phyloP scores from a whole-genome alignment of 2,797 vertebrate species.

The Streptopelia turtur region DNA sequence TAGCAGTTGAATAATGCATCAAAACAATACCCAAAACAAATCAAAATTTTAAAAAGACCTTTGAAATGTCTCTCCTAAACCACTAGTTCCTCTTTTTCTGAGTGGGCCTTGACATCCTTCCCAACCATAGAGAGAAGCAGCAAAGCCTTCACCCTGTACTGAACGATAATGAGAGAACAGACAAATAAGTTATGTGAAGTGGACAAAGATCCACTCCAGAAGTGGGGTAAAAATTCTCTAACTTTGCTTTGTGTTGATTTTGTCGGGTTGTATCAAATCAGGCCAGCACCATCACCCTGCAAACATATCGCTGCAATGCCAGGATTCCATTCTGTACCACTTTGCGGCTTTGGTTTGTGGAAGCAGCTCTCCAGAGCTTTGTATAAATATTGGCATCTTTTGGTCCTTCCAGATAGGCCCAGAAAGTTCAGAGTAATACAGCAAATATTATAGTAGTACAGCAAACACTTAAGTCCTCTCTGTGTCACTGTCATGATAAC shows the following conservation, averaged over 20 bases:
- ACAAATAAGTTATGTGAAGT: not conserved
- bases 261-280: not conserved
- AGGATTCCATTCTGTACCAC: not conserved
- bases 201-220: not conserved
- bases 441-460: not conserved
- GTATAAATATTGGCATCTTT: not conserved
- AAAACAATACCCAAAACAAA: not conserved
- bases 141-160: not conserved
- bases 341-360: not conserved
- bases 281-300: not conserved
- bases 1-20: not conserved
- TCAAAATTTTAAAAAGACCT: not conserved
- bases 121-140: not conserved
- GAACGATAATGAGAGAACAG: not conserved
- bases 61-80: not conserved
- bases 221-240: not conserved
- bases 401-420: not conserved
- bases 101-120: not conserved
- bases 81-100: not conserved
- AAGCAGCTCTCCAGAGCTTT: not conserved
- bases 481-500: not conserved
- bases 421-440: not conserved
- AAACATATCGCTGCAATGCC: not conserved
- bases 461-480: not conserved
- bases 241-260: not conserved